phyloP scores from a whole-genome alignment of 2,888 invertebrate species.

The Sisyra nigra region DNA sequence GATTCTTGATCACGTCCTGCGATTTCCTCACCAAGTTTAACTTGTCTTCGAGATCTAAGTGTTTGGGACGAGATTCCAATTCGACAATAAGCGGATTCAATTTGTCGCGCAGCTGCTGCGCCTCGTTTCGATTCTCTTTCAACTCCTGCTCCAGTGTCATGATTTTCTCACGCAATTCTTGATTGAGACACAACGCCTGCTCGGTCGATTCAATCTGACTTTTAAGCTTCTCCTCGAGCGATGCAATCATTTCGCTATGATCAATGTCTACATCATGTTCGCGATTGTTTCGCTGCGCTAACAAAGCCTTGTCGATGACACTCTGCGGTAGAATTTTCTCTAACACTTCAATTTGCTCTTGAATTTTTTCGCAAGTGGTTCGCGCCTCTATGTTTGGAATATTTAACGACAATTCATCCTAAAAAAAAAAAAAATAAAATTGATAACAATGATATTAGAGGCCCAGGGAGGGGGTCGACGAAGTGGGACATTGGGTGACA shows the following conservation, averaged over 20 bases:
- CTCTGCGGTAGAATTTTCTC: neutral
- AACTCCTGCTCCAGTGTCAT: conserved; percentile 25
- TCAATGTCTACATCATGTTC: neutral
- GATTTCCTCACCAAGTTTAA: neutral
- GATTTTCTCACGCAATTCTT: conserved; percentile 20
- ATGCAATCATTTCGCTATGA: conserved; percentile 13
- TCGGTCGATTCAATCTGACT: conserved; percentile 14
- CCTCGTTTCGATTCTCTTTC: conserved; percentile 31
- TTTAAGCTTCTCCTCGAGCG: conserved; percentile 11
- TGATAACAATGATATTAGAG: too few species aligned
- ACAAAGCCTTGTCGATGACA: conserved; percentile 3
- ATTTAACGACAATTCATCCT: neutral
- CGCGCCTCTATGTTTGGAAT: neutral
- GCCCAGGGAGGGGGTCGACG: too few species aligned
- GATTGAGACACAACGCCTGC: conserved; percentile 17
- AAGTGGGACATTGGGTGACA: too few species aligned
- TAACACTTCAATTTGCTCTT: conserved; percentile 1
- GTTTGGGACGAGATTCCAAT: too few species aligned
- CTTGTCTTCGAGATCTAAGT: too few species aligned
- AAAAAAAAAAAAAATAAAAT: neutral
- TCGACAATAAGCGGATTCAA: too few species aligned
- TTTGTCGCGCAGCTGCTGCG: conserved; percentile 29
- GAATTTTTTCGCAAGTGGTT: neutral
- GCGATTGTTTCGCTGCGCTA: neutral
- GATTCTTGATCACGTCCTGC: neutral